These are phyloP conservation scores for Oeneis ivallda DNA, from an alignment of 2,888 invertebrate species.

Conservation along the genomic window DNA sequence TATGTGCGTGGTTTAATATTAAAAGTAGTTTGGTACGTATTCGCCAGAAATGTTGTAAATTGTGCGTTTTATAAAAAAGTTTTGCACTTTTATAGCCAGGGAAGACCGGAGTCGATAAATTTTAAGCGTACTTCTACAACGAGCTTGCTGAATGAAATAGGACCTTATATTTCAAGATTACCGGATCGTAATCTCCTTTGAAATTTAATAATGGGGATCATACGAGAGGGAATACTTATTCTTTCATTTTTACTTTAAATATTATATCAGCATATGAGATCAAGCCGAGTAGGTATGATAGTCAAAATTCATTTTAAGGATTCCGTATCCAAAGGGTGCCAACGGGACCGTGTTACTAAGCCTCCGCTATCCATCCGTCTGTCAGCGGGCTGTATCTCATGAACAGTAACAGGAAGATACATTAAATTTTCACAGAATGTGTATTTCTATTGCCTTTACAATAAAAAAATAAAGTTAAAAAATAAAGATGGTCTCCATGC, in stretches of 20 bases:
- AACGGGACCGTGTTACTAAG: no score
- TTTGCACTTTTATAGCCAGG: conserved; percentile 63
- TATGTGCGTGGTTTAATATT: conserved; percentile 48
- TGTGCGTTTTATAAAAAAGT: conserved; percentile 61
- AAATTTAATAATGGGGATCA: conserved; percentile 68
- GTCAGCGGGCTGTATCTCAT: no score
- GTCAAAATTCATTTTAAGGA: conserved; percentile 14
- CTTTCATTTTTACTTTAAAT: conserved; percentile 44
- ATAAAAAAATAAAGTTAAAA: no score
- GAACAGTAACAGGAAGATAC: no score
- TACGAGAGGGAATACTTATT: conserved; percentile 56
- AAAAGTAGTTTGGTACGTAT: conserved; percentile 53
- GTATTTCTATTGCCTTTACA: no score
- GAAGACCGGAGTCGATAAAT: conserved; percentile 60
- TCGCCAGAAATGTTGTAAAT: conserved; percentile 55
- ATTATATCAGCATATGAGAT: conserved; percentile 36
- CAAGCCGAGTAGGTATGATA: conserved; percentile 18
- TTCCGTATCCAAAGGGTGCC: no score
- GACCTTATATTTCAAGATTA: conserved; percentile 66
- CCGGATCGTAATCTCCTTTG: conserved; percentile 65
- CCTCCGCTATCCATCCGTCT: no score
- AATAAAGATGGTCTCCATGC: no score
- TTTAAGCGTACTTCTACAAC: conserved; percentile 59
- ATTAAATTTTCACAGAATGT: no score
- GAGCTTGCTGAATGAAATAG: conserved; percentile 60